Base-by-base conservation (phyloP, 2,113 vertebrate species). In the Halcyon senegalensis region DNA sequence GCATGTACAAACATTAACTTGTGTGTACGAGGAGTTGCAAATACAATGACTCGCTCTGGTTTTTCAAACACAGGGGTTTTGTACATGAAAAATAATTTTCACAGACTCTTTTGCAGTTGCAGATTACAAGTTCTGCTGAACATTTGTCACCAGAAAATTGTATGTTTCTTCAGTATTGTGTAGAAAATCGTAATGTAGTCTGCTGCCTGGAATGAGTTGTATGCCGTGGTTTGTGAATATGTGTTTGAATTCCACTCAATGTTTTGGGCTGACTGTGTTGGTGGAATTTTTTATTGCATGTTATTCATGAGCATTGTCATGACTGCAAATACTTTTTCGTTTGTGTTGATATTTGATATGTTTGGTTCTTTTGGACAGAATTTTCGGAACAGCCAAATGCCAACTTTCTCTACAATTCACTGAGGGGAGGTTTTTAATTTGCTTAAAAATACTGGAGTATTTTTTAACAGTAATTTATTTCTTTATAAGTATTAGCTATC, bases 291-390 rank as follows among this genome's bases (percentile, higher is more conserved):
- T 87, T 87, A 64, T 84, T 89, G 37, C 3, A 0, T 82, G 11
- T 78, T 90, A 84, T 89, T 90, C 64, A 82, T 18, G 31, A 72
- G 25, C 44, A 37, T 67, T 91, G 75, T 87, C 31, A 82, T 72
- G 62, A 96, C 68, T 64, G 73, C 35, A 75, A 75, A 64, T 66
- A 64, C 46, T 84, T 94, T 87, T 91, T 63, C 3, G 0, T 70
- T 81, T 95, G 85, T 79, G 44, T 92, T 91, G 69, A 79, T 90
- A 87, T 90, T 87, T 89, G 58, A 84, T 93, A 82, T 41, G 6
- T 72, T 96, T 84, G 6, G 7, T 87, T 75, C 84, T 82, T 96
- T 82, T 50, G 44, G 53, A 70, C 48, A 64, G 43, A 90, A 62
- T 75, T 84, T 79, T 81, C 25, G 19, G 70, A 55, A 75, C 12